phyloP scores from a whole-genome alignment of 2,888 invertebrate genomes.

The Imbricaverruca yamaguchii region DNA sequence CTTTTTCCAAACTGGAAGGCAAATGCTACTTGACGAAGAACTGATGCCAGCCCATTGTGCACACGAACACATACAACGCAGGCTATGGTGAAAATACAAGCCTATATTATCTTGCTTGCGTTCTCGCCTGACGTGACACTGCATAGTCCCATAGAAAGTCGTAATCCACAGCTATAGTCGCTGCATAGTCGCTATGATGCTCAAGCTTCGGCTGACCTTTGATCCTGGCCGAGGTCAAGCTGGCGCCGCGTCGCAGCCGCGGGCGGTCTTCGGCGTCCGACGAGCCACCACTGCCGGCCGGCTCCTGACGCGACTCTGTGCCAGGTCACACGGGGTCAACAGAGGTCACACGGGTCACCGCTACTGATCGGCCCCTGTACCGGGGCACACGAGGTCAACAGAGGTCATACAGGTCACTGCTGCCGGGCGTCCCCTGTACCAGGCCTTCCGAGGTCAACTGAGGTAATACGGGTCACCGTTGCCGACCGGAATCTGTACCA shows the following conservation, averaged over 20 bases:
- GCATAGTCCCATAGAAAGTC: no score
- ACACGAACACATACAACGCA: no score
- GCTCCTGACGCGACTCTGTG: not conserved
- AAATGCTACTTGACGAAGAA: no score
- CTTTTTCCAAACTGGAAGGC: no score
- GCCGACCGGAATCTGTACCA: not conserved
- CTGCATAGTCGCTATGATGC: no score
- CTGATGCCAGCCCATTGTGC: no score
- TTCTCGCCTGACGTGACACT: no score
- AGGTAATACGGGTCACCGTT: not conserved
- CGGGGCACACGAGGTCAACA: constrained; percentile 25
- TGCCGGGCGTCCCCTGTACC: not conserved
- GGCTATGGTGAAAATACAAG: no score
- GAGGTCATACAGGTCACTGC: not conserved
- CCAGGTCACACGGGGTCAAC: constrained; percentile 25
- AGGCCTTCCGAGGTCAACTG: constrained; percentile 24
- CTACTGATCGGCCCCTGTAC: not conserved
- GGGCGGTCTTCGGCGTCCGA: constrained; percentile 5
- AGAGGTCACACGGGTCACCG: not conserved
- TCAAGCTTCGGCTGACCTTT: not conserved
- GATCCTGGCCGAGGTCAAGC: not conserved
- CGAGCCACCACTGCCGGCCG: constrained; percentile 15
- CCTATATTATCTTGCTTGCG: no score
- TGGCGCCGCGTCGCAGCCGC: not conserved
- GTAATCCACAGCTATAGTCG: no score